Conservation (phyloP, 92 coral and sea anemone genomes). For the Siderastrea radians region DNA sequence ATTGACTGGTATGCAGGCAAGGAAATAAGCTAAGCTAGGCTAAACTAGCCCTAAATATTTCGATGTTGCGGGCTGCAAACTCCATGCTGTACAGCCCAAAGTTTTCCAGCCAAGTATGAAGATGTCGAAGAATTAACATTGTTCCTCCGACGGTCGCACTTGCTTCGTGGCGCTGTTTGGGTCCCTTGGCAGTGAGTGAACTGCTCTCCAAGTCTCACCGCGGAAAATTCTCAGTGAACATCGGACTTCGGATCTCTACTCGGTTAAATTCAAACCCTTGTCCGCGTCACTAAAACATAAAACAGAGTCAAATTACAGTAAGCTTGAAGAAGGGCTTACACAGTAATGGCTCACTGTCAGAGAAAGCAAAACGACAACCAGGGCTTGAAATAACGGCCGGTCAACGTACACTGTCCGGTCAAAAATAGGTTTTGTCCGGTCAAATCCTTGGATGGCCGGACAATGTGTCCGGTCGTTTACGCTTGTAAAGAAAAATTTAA, state of each 20-base stretch:
- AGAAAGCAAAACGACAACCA: no score
- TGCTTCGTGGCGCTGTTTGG: no score
- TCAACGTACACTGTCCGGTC: no score
- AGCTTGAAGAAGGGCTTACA: no score
- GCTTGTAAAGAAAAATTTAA: no score
- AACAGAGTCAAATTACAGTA: background rate
- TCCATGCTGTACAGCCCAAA: background rate
- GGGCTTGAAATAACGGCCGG: no score
- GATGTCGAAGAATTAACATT: background rate
- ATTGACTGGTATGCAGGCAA: background rate
- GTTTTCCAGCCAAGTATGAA: background rate
- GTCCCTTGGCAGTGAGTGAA: background rate
- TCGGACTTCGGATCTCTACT: background rate
- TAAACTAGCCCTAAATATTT: background rate
- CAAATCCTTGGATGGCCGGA: no score
- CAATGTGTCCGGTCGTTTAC: no score
- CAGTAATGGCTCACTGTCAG: no score
- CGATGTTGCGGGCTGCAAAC: background rate
- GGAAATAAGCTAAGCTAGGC: background rate
- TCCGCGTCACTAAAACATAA: constrained; percentile 35
- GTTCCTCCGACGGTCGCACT: background rate
- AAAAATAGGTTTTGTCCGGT: no score
- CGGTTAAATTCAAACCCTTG: constrained; percentile 36
- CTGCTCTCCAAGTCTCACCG: background rate
- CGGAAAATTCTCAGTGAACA: background rate